Base-by-base conservation (phyloP, 1,140 invertebrate genomes). In the Limonius californicus region DNA sequence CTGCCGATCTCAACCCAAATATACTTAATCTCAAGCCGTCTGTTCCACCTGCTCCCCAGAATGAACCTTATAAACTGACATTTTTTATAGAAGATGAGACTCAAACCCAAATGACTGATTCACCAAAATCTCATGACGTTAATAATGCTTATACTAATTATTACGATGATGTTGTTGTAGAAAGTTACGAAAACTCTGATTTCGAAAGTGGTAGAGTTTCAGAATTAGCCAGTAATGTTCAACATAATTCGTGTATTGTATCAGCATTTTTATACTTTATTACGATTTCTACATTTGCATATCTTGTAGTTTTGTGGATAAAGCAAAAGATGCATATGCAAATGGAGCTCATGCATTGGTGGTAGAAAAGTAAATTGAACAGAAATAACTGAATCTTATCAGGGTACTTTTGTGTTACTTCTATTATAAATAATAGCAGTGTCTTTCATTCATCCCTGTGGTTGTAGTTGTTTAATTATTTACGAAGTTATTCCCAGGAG, bases 231-330 rank as follows among this genome's bases (percentile, higher is more conserved):
- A 19, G 20, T 21, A 61, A 35, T 12, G 27, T 35, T 55, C 27
- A 60, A 42, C 69, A 74, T 57, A 72, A 75, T 57, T 63, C 72
- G 14, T 77, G 76, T 60, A 61, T 76, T 18, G 57, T 77, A 20
- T 73, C 73, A 16, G 72, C 74, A 16, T 75, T 77, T 54, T 67
- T 77, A 7, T 77, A 76, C 59, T 76, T 77, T 62, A 68, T 75
- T 56, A 76, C 74, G 45, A 74, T 76, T 53, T 74, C 72, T 15
- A 71, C 73, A 45, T 74, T 75, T 50, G 70, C 71, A 14, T 77
- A 77, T 65, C 62, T 77, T 50, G 64, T 73, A 8, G 61, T 74
- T 43, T 59, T 76, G 54, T 77, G 76, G 76, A 73, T 77, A 42
- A 75, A 76, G 56, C 73, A 74, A 59, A 68, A 68, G 42, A 71